Conservation (phyloP, 2,888 invertebrate genomes). For the Diaperis boleti region DNA sequence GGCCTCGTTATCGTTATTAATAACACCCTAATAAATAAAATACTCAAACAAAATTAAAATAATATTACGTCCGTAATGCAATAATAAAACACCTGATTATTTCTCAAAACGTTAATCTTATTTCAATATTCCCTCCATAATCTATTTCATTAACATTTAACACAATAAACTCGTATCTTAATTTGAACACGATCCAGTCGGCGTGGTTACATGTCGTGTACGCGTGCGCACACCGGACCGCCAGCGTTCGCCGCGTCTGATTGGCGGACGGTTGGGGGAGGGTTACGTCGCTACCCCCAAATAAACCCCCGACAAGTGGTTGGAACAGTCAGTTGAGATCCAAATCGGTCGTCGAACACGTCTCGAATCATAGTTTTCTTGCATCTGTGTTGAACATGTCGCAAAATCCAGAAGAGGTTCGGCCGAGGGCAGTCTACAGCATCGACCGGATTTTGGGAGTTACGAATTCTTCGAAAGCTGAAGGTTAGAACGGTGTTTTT, state of each 20-base stretch:
- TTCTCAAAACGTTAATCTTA: constrained; percentile 57
- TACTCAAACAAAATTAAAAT: constrained; percentile 54
- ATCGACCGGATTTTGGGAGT: constrained; percentile 66
- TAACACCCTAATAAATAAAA: constrained; percentile 55
- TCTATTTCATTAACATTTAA: constrained; percentile 59
- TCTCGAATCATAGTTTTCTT: constrained; percentile 12
- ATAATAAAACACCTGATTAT: constrained; percentile 60
- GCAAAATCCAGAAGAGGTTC: constrained; percentile 56
- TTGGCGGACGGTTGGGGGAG: constrained; percentile 55
- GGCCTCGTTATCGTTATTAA: constrained; percentile 49
- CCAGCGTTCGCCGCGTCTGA: constrained; percentile 43
- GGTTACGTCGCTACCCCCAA: constrained; percentile 52
- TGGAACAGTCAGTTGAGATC: constrained; percentile 53
- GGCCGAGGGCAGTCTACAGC: constrained; percentile 64
- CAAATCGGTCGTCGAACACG: constrained; percentile 14
- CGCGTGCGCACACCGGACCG: constrained; percentile 53
- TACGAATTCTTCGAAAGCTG: constrained; percentile 50
- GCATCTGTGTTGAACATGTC: constrained; percentile 51
- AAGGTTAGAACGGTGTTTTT: constrained; percentile 59
- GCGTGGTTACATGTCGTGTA: constrained; percentile 57
- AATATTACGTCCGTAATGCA: constrained; percentile 54
- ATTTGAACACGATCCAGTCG: constrained; percentile 57
- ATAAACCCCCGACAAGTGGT: constrained; percentile 53
- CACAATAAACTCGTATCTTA: constrained; percentile 50
- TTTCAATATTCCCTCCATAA: constrained; percentile 54